Evolutionary conservation across 2,888 invertebrate species (phyloP), one percentile per base, ranked within the genome.

Genomic region (Trichopria drosophilae): DNA sequence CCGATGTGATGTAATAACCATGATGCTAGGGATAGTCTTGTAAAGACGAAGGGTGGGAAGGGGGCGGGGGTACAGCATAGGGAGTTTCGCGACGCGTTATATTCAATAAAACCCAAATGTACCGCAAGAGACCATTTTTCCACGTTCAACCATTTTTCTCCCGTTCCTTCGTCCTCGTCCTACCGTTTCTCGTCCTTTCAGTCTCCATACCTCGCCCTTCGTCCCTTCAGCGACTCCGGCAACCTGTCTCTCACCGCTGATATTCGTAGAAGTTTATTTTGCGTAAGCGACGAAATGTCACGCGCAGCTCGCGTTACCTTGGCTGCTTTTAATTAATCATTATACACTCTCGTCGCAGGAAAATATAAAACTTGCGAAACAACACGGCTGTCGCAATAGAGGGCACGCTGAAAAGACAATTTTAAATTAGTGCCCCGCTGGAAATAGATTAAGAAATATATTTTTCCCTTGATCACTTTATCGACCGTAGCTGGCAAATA

Each of bases 31-130:
- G 60, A 50, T 51, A 55, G 56, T 59, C 62, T 57, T 55, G 59
- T 55, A 58, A 57, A 62, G 59, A 15, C 47, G 51, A 58, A 42
- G 57, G 62, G 52, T 53, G 56, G 18, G 32, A 22, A 13, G 19
- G 31, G 16, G 16, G 28, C 23, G 31, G 29, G n/a, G 28, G 9
- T 22, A 37, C 36, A 22, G 36, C 19, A n/a, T n/a, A n/a, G n/a
- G n/a, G n/a, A 19, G 12, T 36, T 28, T 53, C 47, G 51, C 51
- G 44, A 43, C 55, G 57, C 62, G 64, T 67, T 69, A 65, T 65
- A 67, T 69, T 69, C 67, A 65, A 69, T 69, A 67, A 69, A 68
- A 67, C 56, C 67, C 63, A 66, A 68, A 68, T 67, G 65, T 68
- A 65, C 64, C 66, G 65, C 61, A 56, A 64, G 64, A 66, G 65